These are phyloP conservation scores for Pogonus chalceus DNA, from an alignment of 1,140 invertebrate genomes.

Conservation along the genomic window DNA sequence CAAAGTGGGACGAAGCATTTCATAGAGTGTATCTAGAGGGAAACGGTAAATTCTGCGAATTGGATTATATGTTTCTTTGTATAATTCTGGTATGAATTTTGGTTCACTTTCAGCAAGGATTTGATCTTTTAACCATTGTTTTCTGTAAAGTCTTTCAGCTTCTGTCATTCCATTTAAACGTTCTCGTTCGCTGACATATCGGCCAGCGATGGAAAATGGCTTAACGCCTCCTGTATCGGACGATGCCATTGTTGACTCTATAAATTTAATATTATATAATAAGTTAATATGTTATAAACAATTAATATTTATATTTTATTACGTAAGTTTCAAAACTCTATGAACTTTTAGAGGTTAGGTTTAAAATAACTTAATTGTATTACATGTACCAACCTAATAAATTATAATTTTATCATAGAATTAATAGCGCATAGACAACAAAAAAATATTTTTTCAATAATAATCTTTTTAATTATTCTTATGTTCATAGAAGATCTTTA, in stretches of 20 bases:
- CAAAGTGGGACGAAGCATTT: slow-evolving; percentile 44
- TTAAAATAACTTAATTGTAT: background rate
- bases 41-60: slow-evolving; percentile 63
- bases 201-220: slow-evolving; percentile 63
- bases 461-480: no score
- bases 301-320: background rate
- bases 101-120: slow-evolving; percentile 62
- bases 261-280: background rate
- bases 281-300: background rate
- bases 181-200: slow-evolving; percentile 61
- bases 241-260: slow-evolving; percentile 10
- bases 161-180: slow-evolving; percentile 70
- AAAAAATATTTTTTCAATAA: no score
- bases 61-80: slow-evolving; percentile 60
- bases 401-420: no score
- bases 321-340: background rate
- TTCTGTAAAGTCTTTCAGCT: slow-evolving; percentile 72
- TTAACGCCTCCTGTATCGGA: slow-evolving; percentile 49
- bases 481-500: no score
- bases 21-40: slow-evolving; percentile 55
- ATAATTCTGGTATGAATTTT: slow-evolving; percentile 50
- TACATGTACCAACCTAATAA: no score
- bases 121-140: slow-evolving; percentile 76
- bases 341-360: background rate
- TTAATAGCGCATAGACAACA: no score